A percentile compares a stretch with the other conserved stretches of the same genome.
Evolutionary conservation across 2,797 vertebrate genomes (phyloP).

Genomic region (Onychomys arenicola): DNA sequence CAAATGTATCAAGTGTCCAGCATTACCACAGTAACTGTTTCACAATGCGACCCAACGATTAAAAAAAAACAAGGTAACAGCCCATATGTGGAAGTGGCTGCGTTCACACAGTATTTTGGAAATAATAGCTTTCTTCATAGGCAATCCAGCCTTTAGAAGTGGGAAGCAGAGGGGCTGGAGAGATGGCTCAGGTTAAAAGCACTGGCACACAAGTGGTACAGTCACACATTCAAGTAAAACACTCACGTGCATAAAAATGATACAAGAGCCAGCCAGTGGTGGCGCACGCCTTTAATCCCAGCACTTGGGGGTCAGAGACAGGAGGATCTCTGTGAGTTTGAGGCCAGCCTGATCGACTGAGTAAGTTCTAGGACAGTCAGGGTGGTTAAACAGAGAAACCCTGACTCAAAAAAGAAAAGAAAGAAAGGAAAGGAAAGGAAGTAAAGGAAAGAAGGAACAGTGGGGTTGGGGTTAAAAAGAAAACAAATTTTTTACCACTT

Average conservation of each 20-base stretch:
- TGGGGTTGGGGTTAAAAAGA: not conserved
- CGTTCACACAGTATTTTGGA: not conserved
- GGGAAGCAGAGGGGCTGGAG: not conserved
- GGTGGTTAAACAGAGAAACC: not conserved
- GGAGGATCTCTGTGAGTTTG: not conserved
- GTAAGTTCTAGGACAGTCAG: not conserved
- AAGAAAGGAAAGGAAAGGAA: not conserved
- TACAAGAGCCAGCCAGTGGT: not conserved
- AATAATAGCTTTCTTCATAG: not conserved
- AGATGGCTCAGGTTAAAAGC: not conserved
- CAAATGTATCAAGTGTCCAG: not conserved
- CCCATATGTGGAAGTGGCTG: not conserved
- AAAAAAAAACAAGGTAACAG: not conserved
- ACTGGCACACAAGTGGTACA: not conserved
- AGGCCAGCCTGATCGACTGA: not conserved
- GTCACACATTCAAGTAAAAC: not conserved
- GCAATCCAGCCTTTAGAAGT: not conserved
- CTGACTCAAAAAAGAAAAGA: not conserved
- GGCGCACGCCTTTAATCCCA: not conserved
- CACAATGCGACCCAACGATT: not conserved
- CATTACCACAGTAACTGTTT: not conserved
- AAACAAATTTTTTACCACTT: not conserved
- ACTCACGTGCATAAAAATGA: not conserved
- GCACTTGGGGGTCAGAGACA: not conserved
- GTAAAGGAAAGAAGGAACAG: not conserved